phyloP scores from a whole-genome alignment of 2,113 vertebrate genomes.

The Ailurus styani region DNA sequence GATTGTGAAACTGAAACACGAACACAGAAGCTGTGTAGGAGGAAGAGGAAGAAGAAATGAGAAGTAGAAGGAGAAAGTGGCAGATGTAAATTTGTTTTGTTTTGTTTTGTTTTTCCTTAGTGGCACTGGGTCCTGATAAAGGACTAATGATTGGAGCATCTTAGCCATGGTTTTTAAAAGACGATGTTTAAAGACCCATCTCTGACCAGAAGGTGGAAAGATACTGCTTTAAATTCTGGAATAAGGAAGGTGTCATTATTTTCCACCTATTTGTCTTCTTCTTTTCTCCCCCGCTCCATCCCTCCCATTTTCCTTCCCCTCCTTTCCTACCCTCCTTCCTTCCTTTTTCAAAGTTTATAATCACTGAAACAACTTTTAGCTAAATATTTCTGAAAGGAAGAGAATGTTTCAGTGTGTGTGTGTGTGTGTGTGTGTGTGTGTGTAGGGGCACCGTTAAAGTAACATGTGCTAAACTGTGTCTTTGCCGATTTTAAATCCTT shows the following conservation, averaged over 20 bases:
- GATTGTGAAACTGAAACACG: not conserved
- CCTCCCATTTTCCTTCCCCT: not conserved
- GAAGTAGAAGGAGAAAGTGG: not conserved
- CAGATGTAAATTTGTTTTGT: not conserved
- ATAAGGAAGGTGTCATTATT: not conserved
- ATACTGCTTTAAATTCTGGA: not conserved
- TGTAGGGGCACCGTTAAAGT: not conserved
- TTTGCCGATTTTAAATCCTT: not conserved
- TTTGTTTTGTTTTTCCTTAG: not conserved
- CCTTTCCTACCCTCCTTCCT: not conserved
- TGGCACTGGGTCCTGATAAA: not conserved
- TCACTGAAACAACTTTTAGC: not conserved
- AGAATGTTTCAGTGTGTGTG: not conserved
- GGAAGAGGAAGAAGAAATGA: not conserved
- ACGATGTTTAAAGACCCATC: not conserved
- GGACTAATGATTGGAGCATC: not conserved
- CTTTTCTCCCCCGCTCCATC: not conserved
- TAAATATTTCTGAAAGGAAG: not conserved
- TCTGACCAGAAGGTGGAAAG: not conserved
- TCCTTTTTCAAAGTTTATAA: not conserved
- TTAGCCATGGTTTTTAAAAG: not conserved
- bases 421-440: accelerated
- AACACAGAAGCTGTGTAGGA: conserved; percentile 55
- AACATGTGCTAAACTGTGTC: not conserved
- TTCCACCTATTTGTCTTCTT: not conserved